Percentiles rank a stretch among this genome's conserved stretches.
These are phyloP conservation scores for Chloroceryle inda DNA, from an alignment of 2,797 vertebrate species.

Conservation along the genomic window DNA sequence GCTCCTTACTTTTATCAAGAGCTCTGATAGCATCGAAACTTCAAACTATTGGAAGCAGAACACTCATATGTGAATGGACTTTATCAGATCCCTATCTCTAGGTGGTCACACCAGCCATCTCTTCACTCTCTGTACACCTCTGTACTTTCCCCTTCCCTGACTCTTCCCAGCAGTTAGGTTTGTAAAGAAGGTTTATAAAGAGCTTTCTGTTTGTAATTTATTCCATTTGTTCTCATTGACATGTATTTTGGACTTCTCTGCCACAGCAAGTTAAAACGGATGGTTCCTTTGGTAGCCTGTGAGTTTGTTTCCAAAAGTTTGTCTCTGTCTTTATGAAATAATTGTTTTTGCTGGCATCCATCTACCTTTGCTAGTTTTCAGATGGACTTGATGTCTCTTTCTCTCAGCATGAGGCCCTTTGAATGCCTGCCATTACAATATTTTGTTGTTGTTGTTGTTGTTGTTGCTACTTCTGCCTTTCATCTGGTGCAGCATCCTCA, in stretches of 20 bases:
- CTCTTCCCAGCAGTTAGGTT: background rate
- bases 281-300: background rate
- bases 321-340: background rate
- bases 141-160: background rate
- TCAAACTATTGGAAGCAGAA: background rate
- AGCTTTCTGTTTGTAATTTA: background rate
- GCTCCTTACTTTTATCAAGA: background rate
- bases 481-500: background rate
- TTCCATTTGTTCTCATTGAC: background rate
- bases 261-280: background rate
- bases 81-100: background rate
- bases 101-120: accelerated
- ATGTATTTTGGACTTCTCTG: background rate
- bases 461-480: constrained; percentile 24
- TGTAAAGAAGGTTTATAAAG: background rate
- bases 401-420: background rate
- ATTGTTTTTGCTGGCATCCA: constrained; percentile 65
- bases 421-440: constrained; percentile 3
- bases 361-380: constrained; percentile 12
- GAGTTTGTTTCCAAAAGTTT: constrained; percentile 16
- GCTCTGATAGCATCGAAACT: background rate
- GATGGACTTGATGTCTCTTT: constrained; percentile 56
- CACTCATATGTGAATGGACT: background rate
- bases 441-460: background rate
- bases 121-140: background rate